Evolutionary conservation across 1,140 invertebrate genomes (phyloP), one percentile per base, ranked within the genome.

Genomic region (Platyscapa corneri): DNA sequence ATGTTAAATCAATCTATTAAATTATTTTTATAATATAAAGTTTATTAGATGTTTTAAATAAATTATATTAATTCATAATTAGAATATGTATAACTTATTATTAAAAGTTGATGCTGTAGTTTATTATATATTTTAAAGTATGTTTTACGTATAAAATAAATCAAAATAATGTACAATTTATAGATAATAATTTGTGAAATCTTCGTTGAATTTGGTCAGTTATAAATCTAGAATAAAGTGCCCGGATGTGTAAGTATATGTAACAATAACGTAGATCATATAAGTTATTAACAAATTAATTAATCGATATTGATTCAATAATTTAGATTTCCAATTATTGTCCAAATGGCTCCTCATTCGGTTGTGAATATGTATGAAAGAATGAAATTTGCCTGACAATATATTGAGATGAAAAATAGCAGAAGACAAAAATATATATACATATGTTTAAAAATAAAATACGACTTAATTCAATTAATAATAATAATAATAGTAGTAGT

Each of bases 281-380:
- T 74, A 37, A 74, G n/a, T 84, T 56, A 77, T 85, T 83, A 70
- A 78, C 18, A 85, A 76, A 85, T 85, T 56, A 30, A 85, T 86
- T 87, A 83, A 75, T 84, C 88, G 87, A 85, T 79, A 88, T 89
- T 89, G 70, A 84, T 87, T 88, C 86, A 88, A 74, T 74, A 74
- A 74, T 74, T 74, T 74, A 42, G 8, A 37, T 42, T 42, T 74
- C 10, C 70, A 42, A 74, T 74, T 74, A 79, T 76, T 89, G 87
- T 78, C 81, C 80, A 88, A 87, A 88, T 86, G 88, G 89, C 90
- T 92, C 90, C 91, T 92, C 90, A 90, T 91, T 91, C 90, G 91
- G 90, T 91, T 92, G 91, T 92, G 91, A 92, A 90, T 90, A 90
- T 39, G 87, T 90, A 88, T 83, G 83, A 79, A 83, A 77, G 83